Evolutionary conservation across 2,888 invertebrate species (phyloP), one percentile per base, ranked within the genome.

Genomic region (Aphidoletes aphidimyza): DNA sequence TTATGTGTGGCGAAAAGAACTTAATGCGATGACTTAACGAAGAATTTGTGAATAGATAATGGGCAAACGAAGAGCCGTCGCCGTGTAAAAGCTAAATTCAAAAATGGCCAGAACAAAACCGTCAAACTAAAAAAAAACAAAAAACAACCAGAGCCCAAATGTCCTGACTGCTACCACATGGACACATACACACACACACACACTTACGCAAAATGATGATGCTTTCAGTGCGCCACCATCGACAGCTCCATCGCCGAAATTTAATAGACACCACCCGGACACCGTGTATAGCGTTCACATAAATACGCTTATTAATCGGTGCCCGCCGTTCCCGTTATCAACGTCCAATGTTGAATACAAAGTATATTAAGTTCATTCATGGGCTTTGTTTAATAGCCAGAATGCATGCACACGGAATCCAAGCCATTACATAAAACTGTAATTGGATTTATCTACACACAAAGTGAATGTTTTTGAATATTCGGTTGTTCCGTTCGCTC

Each of bases 41-140:
- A 69, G 69, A 69, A 69, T 69, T 69, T 69, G 69, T 69, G 69
- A 69, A 69, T 69, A 69, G 69, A 69, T 69, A 69, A 69, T 30
- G 17, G 30, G 11, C 3, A 54, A n/a, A n/a, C 69, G 54, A 26
- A 11, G 26, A 54, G 54, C 54, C 17, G 22, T 54, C 5, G 54
- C 54, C n/a, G 5, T 54, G 47, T n/a, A n/a, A n/a, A n/a, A n/a
- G 47, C 69, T 11, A 69, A 30, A 69, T 30, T 69, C 26, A 69
- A 69, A 34, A 69, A 69, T 69, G 69, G 34, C 14, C n/a, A 26
- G 69, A 69, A 69, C 30, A 34, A 69, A 34, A 69, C 26, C 26
- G 11, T 22, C 3, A 26, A n/a, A 0, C 30, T 26, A 34, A 30
- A 30, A 14, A 14, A 54, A 34, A 47, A 11, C 11, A 14, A 69